Percentiles rank a stretch among this genome's conserved stretches.
Evolutionary conservation across 1,140 invertebrate species (phyloP).

Genomic region (Drosophila chauvacae): DNA sequence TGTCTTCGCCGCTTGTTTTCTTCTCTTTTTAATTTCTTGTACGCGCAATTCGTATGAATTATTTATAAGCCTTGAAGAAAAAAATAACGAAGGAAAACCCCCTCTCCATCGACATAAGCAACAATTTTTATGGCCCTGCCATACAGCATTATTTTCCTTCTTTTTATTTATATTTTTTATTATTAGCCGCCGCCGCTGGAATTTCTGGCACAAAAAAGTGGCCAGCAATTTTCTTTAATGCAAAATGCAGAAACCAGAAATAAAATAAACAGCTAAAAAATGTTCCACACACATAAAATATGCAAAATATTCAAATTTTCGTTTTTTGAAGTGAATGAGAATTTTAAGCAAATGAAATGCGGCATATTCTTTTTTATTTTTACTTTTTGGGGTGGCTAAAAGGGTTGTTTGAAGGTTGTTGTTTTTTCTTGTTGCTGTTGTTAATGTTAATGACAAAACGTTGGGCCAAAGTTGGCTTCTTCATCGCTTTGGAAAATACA

Average conservation of each 20-base stretch:
- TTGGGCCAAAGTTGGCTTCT: conserved; percentile 40
- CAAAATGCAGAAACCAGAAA: conserved; percentile 34
- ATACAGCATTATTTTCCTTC: conserved; percentile 52
- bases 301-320: conserved; percentile 75
- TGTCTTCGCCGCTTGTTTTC: conserved; percentile 21
- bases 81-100: conserved; percentile 29
- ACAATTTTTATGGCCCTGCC: conserved; percentile 71
- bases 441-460: conserved; percentile 61
- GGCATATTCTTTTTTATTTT: conserved; percentile 36
- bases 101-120: conserved; percentile 60
- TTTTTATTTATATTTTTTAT: conserved; percentile 64
- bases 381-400: conserved; percentile 33
- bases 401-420: conserved; percentile 52
- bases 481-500: conserved; percentile 23
- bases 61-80: conserved; percentile 66
- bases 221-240: conserved; percentile 67
- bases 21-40: conserved; percentile 72
- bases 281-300: conserved; percentile 59
- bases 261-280: conserved; percentile 56
- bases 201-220: conserved; percentile 59
- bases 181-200: conserved; percentile 69
- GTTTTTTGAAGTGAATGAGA: conserved; percentile 75
- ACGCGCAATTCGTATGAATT: conserved; percentile 72
- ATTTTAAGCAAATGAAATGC: conserved; percentile 79
- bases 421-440: not conserved